phyloP scores from a whole-genome alignment of 2,797 vertebrate genomes.

The Coluber constrictor region DNA sequence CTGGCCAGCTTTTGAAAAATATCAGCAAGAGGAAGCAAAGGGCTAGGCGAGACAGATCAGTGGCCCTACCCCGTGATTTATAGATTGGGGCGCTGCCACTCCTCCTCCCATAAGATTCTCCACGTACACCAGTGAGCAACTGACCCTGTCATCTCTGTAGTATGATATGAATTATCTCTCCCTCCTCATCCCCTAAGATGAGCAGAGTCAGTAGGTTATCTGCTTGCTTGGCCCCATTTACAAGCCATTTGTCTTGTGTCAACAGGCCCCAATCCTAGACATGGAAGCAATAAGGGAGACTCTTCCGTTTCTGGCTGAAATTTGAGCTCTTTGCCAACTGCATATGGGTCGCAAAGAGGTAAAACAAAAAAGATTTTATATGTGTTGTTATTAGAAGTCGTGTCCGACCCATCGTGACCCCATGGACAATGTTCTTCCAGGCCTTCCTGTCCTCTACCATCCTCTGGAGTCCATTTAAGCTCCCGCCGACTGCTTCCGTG shows the following conservation, averaged over 20 bases:
- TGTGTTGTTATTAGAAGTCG: no score
- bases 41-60: not conserved
- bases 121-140: not conserved
- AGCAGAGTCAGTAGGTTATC: not conserved
- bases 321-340: not conserved
- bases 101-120: not conserved
- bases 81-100: not conserved
- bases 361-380: no score
- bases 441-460: no score
- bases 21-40: not conserved
- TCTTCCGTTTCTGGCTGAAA: not conserved
- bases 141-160: not conserved
- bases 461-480: no score
- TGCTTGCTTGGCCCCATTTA: not conserved
- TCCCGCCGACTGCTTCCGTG: no score
- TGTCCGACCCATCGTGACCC: no score
- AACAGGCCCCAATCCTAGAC: no score
- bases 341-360: not conserved
- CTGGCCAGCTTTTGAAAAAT: not conserved
- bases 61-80: not conserved
- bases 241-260: not conserved
- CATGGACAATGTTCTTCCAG: no score
- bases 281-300: not conserved
- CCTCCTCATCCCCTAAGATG: not conserved
- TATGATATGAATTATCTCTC: not conserved